These are phyloP conservation scores for Gadus chalcogrammus DNA, from an alignment of 2,113 vertebrate genomes.

Conservation along the genomic window DNA sequence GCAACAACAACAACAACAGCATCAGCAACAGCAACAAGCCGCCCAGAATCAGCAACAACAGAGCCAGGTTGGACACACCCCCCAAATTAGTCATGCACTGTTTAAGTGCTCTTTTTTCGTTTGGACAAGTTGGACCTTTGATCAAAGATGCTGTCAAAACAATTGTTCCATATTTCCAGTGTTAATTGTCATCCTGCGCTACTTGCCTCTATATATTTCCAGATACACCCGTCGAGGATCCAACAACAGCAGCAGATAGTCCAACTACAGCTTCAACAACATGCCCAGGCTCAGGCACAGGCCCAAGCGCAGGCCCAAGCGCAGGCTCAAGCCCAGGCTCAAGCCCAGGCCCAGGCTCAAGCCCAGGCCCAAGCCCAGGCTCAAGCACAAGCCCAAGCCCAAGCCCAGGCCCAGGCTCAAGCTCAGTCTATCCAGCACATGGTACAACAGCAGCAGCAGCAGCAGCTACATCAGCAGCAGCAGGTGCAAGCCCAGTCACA, in stretches of 20 bases:
- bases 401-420: constrained; percentile 72
- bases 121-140: too few species aligned
- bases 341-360: constrained; percentile 71
- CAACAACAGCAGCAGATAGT: constrained; percentile 76
- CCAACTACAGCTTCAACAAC: constrained; percentile 59
- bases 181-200: neutral
- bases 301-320: constrained; percentile 70
- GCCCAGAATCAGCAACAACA: constrained; percentile 47
- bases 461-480: constrained; percentile 38
- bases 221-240: constrained; percentile 70
- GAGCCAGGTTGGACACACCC: constrained; percentile 33
- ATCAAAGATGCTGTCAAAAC: too few species aligned
- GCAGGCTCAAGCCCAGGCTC: constrained; percentile 73
- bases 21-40: constrained; percentile 38
- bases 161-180: too few species aligned
- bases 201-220: constrained; percentile 9
- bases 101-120: too few species aligned
- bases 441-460: constrained; percentile 65
- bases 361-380: constrained; percentile 60
- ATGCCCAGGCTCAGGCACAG: constrained; percentile 68
- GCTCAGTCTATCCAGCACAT: constrained; percentile 78
- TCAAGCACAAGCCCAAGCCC: constrained; percentile 72
- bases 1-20: constrained; percentile 56
- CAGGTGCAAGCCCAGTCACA: constrained; percentile 73
- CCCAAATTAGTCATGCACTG: too few species aligned